Evolutionary conservation across 2,888 invertebrate genomes (phyloP).

Genomic region (Patella caerulea): DNA sequence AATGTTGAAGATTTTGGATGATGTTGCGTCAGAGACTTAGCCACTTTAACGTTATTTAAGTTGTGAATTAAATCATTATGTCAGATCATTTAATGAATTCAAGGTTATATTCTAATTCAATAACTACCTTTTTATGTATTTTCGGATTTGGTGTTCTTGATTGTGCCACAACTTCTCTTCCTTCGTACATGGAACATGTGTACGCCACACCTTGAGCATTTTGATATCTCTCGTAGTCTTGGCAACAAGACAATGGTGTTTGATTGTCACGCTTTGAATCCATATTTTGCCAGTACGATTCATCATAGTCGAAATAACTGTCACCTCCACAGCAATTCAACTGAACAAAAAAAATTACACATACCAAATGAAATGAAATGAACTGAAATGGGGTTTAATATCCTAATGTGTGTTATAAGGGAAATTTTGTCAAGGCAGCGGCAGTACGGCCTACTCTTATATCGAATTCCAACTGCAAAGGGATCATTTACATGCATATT

Average conservation of each 20-base stretch:
- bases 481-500: too few species aligned
- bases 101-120: neutral
- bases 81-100: too few species aligned
- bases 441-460: too few species aligned
- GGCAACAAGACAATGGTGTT: conserved; percentile 59
- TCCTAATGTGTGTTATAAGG: too few species aligned
- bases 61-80: too few species aligned
- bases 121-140: conserved; percentile 37
- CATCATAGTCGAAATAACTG: conserved; percentile 49
- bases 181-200: conserved; percentile 43
- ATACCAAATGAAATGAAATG: too few species aligned
- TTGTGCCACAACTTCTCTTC: conserved; percentile 15
- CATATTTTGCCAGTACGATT: conserved; percentile 47
- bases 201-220: conserved; percentile 31
- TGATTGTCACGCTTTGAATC: conserved; percentile 23
- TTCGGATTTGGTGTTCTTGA: conserved; percentile 23
- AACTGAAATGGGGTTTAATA: too few species aligned
- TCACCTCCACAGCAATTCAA: conserved; percentile 60
- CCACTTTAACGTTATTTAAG: too few species aligned
- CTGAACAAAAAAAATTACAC: conserved; percentile 39
- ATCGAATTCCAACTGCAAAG: too few species aligned
- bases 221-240: conserved; percentile 49
- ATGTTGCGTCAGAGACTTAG: too few species aligned
- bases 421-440: too few species aligned
- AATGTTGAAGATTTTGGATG: too few species aligned